These are phyloP conservation scores for Lichenostomus cassidix DNA, from an alignment of 2,113 vertebrate species.

Conservation along the genomic window DNA sequence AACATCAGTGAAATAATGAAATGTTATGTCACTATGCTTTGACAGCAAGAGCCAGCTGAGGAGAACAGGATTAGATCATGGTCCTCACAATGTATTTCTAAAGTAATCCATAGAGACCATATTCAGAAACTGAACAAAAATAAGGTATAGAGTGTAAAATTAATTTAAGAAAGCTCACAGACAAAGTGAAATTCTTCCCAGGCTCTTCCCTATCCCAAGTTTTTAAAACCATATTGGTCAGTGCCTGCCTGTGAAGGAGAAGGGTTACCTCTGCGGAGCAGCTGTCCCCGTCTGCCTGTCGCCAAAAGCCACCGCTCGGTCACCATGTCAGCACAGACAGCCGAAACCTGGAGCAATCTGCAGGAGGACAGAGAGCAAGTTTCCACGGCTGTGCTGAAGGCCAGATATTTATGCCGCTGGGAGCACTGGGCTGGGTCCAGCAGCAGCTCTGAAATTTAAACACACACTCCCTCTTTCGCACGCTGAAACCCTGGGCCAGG, in stretches of 20 bases:
- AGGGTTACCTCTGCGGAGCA: slow-evolving; percentile 69
- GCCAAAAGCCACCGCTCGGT: neutral
- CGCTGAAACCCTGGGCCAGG: neutral
- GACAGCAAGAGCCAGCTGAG: neutral
- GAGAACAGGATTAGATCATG: neutral
- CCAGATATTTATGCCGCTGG: slow-evolving; percentile 39
- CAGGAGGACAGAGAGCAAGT: slow-evolving; percentile 12
- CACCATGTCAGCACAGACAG: slow-evolving; percentile 39
- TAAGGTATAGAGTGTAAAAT: fast-evolving
- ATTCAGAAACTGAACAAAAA: neutral
- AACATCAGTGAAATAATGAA: neutral
- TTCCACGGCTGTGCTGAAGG: slow-evolving; percentile 17
- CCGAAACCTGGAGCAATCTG: neutral
- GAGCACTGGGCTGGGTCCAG: slow-evolving; percentile 33
- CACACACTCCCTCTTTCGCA: slow-evolving; percentile 13
- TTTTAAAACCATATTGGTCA: neutral
- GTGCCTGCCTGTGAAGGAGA: neutral
- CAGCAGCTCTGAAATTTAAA: slow-evolving; percentile 34
- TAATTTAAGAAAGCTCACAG: fast-evolving
- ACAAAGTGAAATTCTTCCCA: neutral
- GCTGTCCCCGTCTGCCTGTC: slow-evolving; percentile 46
- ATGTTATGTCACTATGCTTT: neutral
- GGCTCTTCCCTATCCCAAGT: neutral
- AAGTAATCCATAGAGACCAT: neutral
- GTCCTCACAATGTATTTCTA: neutral